Percentiles rank a stretch among this genome's conserved stretches.
These are phyloP conservation scores for Apis florea DNA, from an alignment of 1,140 invertebrate genomes.

Conservation along the genomic window DNA sequence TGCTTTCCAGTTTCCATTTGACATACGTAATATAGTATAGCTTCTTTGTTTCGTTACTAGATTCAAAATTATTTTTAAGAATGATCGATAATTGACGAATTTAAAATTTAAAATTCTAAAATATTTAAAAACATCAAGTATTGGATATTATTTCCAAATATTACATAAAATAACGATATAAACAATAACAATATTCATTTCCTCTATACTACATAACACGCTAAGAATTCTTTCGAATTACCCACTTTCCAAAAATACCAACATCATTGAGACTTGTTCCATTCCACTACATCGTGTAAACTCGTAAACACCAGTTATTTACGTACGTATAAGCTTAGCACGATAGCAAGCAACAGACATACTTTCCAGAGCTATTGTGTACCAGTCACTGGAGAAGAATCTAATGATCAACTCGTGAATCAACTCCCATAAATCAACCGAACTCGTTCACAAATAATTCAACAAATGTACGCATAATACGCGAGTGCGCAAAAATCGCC, in stretches of 20 bases:
- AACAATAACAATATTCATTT: neutral
- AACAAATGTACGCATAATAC: conserved; percentile 17
- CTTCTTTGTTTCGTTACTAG: too few relatives aligned
- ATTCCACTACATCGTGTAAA: neutral
- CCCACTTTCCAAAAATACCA: neutral
- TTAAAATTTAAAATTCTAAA: too few relatives aligned
- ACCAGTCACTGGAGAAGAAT: neutral
- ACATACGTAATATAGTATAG: too few relatives aligned
- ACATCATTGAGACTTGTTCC: neutral
- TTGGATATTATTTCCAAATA: too few relatives aligned
- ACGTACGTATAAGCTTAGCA: neutral
- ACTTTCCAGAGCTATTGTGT: neutral
- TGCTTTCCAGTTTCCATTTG: too few relatives aligned
- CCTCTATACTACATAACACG: neutral
- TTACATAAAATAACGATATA: neutral
- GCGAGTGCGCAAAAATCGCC: conserved; percentile 4
- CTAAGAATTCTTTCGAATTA: neutral
- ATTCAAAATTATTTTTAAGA: too few relatives aligned
- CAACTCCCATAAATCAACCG: conserved; percentile 31
- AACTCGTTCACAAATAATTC: conserved; percentile 20
- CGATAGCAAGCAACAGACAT: conserved; percentile 16
- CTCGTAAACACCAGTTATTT: conserved; percentile 38
- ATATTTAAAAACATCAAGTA: too few relatives aligned
- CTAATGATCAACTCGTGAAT: neutral
- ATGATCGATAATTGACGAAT: too few relatives aligned